These are phyloP conservation scores for Cataglyphis cursor DNA, from an alignment of 2,888 invertebrate species.

Conservation along the genomic window DNA sequence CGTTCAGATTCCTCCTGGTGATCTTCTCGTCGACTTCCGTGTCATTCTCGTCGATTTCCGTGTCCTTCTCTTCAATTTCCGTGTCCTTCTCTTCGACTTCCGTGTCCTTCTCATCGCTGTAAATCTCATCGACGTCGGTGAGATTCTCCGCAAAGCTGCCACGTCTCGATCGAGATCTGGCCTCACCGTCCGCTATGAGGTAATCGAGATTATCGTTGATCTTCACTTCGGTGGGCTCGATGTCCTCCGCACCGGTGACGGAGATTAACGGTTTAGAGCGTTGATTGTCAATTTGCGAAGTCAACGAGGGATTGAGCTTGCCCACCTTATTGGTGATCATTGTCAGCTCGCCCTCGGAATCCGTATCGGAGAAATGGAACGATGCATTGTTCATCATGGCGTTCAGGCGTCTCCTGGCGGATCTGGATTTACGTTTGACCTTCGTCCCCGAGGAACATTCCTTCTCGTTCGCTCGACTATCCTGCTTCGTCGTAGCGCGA, in stretches of 20 bases:
- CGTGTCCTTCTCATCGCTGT: slow-evolving; percentile 76
- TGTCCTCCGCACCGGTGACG: slow-evolving; percentile 74
- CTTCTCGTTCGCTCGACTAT: slow-evolving; percentile 31
- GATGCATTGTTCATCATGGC: slow-evolving; percentile 84
- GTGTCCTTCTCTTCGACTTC: slow-evolving; percentile 67
- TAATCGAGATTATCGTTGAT: slow-evolving; percentile 31
- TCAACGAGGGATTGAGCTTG: slow-evolving; percentile 56
- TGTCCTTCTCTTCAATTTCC: slow-evolving; percentile 46
- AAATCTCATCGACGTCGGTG: slow-evolving; percentile 85
- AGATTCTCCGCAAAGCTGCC: slow-evolving; percentile 81
- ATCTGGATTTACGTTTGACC: slow-evolving; percentile 82
- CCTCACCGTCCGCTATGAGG: slow-evolving; percentile 63
- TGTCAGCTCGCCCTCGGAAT: slow-evolving; percentile 84
- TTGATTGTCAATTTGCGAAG: neutral
- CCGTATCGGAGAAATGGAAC: slow-evolving; percentile 85
- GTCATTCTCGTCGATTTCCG: slow-evolving; percentile 51
- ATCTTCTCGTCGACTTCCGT: slow-evolving; percentile 70
- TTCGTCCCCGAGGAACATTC: slow-evolving; percentile 68
- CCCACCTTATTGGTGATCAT: slow-evolving; percentile 67
- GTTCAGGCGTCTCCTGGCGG: slow-evolving; percentile 82
- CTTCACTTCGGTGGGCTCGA: slow-evolving; percentile 35
- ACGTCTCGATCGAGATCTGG: slow-evolving; percentile 60
- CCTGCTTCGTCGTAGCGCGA: neutral
- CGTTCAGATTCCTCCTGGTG: slow-evolving; percentile 61
- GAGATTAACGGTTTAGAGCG: slow-evolving; percentile 79